Evolutionary conservation across 1,140 invertebrate species (phyloP).

Genomic region (Drosophila bipectinata): DNA sequence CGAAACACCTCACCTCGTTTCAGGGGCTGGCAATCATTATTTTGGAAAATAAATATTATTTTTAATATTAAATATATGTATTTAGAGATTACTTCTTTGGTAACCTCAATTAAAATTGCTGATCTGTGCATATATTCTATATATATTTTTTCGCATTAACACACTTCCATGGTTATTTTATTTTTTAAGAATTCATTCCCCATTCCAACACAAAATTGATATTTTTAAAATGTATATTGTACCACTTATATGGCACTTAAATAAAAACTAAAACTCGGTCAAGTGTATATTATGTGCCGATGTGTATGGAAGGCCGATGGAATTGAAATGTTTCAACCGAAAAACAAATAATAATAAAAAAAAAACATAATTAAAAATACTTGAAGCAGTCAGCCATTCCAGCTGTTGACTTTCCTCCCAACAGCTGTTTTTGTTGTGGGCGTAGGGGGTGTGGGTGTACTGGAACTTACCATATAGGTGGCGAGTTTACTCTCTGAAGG

Average conservation of each 20-base stretch:
- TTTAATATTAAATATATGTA: no score
- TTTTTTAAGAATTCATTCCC: no score
- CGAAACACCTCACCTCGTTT: not conserved
- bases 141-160: conserved; percentile 20
- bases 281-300: conserved; percentile 55
- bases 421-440: conserved; percentile 32
- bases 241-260: conserved; percentile 45
- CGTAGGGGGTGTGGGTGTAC: not conserved
- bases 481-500: conserved; percentile 93
- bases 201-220: conserved; percentile 42
- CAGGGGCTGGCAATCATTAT: not conserved
- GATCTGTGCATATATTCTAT: conserved; percentile 12
- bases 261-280: conserved; percentile 56
- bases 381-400: conserved; percentile 17
- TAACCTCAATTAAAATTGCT: conserved; percentile 1
- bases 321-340: conserved; percentile 50
- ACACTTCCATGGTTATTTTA: conserved; percentile 6
- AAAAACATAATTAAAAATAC: conserved; percentile 69
- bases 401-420: conserved; percentile 46
- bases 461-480: conserved; percentile 90
- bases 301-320: conserved; percentile 37
- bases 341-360: conserved; percentile 56
- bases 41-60: no score
- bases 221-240: conserved; percentile 31
- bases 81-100: no score